Conservation (phyloP, 2,797 vertebrate species). For the Tadarida brasiliensis region DNA sequence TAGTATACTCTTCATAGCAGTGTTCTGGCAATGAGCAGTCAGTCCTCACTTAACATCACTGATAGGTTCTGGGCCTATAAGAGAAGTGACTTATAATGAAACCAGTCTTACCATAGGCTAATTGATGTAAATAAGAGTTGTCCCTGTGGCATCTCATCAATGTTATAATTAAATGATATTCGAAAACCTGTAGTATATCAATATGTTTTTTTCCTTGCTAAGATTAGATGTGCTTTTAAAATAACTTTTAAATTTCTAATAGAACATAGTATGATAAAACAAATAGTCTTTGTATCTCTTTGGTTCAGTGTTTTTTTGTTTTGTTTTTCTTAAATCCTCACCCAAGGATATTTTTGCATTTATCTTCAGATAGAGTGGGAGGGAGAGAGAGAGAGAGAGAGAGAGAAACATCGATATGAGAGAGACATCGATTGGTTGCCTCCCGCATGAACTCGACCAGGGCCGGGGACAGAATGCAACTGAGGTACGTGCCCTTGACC, state of each 20-base stretch:
- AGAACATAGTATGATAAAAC: neutral
- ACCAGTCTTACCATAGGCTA: neutral
- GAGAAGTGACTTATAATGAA: neutral
- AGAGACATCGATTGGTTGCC: no score
- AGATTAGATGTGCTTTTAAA: neutral
- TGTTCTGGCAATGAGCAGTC: constrained; percentile 47
- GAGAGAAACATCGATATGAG: no score
- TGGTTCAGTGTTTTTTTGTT: constrained; percentile 2
- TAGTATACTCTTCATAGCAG: constrained; percentile 48
- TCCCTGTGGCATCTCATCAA: neutral
- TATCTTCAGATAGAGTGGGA: no score
- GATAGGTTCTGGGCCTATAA: neutral
- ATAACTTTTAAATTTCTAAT: constrained; percentile 59
- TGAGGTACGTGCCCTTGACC: no score
- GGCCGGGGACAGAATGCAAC: no score
- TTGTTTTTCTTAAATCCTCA: no score
- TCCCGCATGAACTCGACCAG: no score
- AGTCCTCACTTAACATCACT: neutral
- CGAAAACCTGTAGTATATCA: neutral
- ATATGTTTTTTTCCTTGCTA: constrained; percentile 36
- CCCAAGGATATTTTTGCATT: no score
- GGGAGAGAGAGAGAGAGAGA: no score
- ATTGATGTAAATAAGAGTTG: neutral
- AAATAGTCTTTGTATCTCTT: constrained; percentile 21
- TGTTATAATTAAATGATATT: neutral